Conservation (phyloP, 2,888 invertebrate species). For the Pristionchus exspectatus region DNA sequence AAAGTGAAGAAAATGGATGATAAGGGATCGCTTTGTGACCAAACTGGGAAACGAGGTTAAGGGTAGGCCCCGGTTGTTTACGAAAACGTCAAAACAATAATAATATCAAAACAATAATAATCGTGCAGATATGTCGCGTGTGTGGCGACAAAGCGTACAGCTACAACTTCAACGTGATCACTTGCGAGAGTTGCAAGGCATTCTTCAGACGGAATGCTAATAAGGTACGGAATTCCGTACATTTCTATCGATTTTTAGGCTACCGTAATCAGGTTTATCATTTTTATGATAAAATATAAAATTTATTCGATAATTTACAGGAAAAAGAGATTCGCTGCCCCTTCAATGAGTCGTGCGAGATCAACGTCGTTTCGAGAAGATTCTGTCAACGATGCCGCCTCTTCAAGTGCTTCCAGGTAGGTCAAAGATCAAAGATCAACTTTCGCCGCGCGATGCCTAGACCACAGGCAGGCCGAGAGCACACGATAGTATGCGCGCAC, state of each 20-base stretch:
- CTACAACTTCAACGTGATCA: conserved; percentile 78
- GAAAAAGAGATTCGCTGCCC: conserved; percentile 76
- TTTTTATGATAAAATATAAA: too few relatives aligned
- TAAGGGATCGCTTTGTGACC: background rate
- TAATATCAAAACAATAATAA: background rate
- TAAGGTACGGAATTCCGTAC: conserved; percentile 63
- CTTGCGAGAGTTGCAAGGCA: conserved; percentile 97
- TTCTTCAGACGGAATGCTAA: conserved; percentile 95
- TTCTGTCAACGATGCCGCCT: conserved; percentile 97
- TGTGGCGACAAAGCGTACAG: conserved; percentile 87
- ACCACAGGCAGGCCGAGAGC: background rate
- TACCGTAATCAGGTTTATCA: background rate
- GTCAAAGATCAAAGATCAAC: conserved; percentile 8
- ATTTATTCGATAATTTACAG: conserved; percentile 50
- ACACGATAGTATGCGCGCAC: conserved; percentile 12
- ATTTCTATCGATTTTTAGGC: too few relatives aligned
- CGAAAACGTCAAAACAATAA: too few relatives aligned
- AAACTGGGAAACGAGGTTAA: background rate
- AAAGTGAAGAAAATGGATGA: background rate
- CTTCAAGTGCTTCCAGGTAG: conserved; percentile 89
- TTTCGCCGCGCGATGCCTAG: background rate
- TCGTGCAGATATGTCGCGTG: conserved; percentile 86
- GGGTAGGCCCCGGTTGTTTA: too few relatives aligned
- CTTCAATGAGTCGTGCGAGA: conserved; percentile 75
- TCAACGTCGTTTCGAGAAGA: conserved; percentile 85